Percentiles rank a stretch among this genome's conserved stretches.
phyloP scores from a whole-genome alignment of 2,797 vertebrate genomes.

The Scleropages formosus region DNA sequence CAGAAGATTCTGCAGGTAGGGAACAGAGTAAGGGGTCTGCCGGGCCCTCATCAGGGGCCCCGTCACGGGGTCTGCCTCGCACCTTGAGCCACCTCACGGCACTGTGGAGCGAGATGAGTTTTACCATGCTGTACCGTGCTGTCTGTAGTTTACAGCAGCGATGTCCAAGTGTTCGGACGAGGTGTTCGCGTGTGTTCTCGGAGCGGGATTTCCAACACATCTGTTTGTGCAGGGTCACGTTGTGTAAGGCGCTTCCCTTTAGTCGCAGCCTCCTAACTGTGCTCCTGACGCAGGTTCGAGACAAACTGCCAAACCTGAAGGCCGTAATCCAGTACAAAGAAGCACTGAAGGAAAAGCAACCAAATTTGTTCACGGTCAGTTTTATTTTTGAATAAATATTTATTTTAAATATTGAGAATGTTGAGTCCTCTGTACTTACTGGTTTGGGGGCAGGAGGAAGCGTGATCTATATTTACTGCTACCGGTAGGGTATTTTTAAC shows the following conservation, averaged over 20 bases:
- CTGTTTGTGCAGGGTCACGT: background rate
- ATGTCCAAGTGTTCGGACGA: too few species aligned
- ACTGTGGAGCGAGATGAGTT: background rate
- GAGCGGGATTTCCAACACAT: background rate
- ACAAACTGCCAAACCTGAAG: slow-evolving; percentile 79
- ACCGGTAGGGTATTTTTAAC: background rate
- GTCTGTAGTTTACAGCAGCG: too few species aligned
- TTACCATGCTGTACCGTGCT: too few species aligned
- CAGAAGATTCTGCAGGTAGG: slow-evolving; percentile 91
- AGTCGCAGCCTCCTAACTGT: background rate
- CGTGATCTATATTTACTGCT: background rate
- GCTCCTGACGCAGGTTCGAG: slow-evolving; percentile 66
- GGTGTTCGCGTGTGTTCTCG: background rate
- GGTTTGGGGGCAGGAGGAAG: background rate
- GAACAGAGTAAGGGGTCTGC: background rate
- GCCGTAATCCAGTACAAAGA: slow-evolving; percentile 85
- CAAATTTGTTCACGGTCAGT: slow-evolving; percentile 83
- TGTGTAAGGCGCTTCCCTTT: background rate
- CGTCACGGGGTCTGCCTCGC: background rate
- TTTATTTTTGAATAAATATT: background rate
- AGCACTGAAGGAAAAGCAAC: slow-evolving; percentile 72
- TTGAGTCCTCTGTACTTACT: background rate
- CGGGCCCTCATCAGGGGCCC: too few species aligned
- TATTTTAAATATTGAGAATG: background rate
- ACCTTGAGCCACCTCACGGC: background rate